Base-by-base conservation (phyloP, 2,113 vertebrate genomes). In the Aleadryas rufinucha region DNA sequence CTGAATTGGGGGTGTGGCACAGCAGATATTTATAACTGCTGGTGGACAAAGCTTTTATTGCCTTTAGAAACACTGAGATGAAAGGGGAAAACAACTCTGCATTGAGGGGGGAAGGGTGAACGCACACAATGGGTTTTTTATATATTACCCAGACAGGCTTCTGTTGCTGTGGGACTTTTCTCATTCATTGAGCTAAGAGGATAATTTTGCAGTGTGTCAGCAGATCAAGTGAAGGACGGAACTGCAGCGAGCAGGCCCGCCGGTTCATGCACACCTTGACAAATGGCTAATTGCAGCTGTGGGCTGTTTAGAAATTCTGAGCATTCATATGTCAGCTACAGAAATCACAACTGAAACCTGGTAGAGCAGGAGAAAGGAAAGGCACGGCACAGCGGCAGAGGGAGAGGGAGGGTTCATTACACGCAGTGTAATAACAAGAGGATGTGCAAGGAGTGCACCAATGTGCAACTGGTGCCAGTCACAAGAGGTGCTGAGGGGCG, bases 281-380 rank as follows among this genome's bases (percentile, higher is more conserved):
- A 96, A 97, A 95, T 69, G 94, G 93, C 75, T 97, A 94, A 96
- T 91, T 95, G 94, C 89, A 87, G 91, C 91, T 84, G 28, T 64
- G 74, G 86, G 91, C 4, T 31, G 79, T 39, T 89, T 70, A 45
- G 42, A 81, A 95, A 88, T 87, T 42, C 41, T 56, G 33, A 75
- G 93, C 91, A 49, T 93, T 95, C 83, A 24, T 31, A 37, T 35
- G 81, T 78, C 76, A 78, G 56, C 94, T 81, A 35, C 60, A 88
- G 87, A 69, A 89, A 92, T 84, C 66, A 45, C 64, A 54, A 90
- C 56, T 27, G 71, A 86, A 85, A 61, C 41, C 70, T 37, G 56
- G 76, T 24, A 77, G 80, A 69, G 33, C 35, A 63, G 70, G 19
- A 61, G 52, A 56, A 74, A 49, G 39, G 68, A 41, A 65, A 69